phyloP scores from a whole-genome alignment of 2,888 invertebrate genomes.

The Geophilus truncorum region DNA sequence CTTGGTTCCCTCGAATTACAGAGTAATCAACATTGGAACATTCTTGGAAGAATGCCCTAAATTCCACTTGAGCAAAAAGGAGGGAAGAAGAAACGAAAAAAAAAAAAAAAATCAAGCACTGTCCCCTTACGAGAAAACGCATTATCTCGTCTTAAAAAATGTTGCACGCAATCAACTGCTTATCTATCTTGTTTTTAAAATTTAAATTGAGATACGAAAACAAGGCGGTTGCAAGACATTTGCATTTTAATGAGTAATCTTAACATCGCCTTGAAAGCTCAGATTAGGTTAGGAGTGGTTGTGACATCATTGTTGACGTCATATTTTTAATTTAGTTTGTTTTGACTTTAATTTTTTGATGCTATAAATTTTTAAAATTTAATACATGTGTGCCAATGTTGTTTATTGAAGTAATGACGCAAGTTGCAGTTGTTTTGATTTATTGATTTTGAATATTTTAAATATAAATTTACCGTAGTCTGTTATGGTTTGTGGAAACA shows the following conservation, averaged over 20 bases:
- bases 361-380: too few relatives aligned
- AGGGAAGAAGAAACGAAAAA: background rate
- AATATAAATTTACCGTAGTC: background rate
- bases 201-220: background rate
- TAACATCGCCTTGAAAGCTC: background rate
- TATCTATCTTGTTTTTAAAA: background rate
- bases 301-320: too few relatives aligned
- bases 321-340: too few relatives aligned
- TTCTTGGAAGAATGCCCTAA: background rate
- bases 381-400: background rate
- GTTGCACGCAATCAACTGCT: background rate
- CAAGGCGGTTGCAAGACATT: background rate
- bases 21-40: background rate
- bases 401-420: background rate
- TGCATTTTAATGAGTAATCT: background rate
- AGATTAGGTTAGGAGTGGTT: too few relatives aligned
- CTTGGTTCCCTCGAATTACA: background rate
- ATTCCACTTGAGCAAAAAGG: background rate
- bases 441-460: background rate
- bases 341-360: too few relatives aligned
- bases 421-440: background rate
- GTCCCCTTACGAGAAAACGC: background rate
- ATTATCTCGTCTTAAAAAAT: background rate
- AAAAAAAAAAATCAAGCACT: background rate
- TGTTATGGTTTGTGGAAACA: background rate